phyloP scores from a whole-genome alignment of 2,113 vertebrate species.

The Poicephalus meyeri region DNA sequence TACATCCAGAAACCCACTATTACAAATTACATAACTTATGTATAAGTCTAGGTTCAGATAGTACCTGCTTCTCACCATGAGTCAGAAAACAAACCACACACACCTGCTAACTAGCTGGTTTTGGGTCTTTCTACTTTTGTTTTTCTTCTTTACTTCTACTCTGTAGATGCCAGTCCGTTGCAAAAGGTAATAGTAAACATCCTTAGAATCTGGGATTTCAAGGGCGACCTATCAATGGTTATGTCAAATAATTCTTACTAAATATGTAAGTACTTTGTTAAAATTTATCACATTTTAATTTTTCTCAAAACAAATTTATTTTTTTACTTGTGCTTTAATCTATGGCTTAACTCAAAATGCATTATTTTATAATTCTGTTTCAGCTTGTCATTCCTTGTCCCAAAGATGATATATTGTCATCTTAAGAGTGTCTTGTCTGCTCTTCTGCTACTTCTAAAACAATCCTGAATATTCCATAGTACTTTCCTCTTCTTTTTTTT shows the following conservation, averaged over 20 bases:
- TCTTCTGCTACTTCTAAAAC: background rate
- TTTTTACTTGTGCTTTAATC: background rate
- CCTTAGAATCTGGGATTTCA: background rate
- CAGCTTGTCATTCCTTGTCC: background rate
- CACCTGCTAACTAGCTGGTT: background rate
- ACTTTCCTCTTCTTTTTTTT: background rate
- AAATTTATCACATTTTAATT: background rate
- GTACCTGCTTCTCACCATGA: background rate
- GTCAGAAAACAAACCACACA: background rate
- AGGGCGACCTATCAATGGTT: background rate
- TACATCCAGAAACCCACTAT: background rate
- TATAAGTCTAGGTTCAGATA: fast-evolving
- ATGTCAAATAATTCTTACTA: background rate
- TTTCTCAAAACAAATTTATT: background rate
- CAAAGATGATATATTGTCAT: background rate
- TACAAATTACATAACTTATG: background rate
- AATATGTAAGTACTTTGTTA: background rate
- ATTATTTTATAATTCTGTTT: background rate
- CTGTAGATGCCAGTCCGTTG: background rate
- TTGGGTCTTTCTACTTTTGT: fast-evolving
- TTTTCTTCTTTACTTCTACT: background rate
- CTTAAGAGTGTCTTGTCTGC: background rate
- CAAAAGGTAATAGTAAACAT: background rate
- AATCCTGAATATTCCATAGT: background rate
- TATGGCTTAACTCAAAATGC: background rate